These are phyloP conservation scores for Uloborus plumipes DNA, from an alignment of 2,888 invertebrate genomes.

Conservation along the genomic window DNA sequence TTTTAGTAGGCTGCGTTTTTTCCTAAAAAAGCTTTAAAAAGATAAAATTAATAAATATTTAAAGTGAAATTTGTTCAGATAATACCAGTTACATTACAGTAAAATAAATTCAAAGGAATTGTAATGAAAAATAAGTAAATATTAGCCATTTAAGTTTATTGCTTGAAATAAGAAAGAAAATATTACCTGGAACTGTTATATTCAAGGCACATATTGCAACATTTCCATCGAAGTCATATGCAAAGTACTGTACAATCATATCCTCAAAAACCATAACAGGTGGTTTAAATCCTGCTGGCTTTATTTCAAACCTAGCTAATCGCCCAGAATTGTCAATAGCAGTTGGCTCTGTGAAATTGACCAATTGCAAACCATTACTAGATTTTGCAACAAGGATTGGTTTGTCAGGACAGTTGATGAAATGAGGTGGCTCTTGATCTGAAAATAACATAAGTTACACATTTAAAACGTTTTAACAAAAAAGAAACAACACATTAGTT, in stretches of 20 bases:
- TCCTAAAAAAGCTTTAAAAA: too few species aligned
- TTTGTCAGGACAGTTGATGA: conserved; percentile 95
- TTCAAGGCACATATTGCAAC: conserved; percentile 97
- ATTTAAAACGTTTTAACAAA: background rate
- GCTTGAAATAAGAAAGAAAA: too few species aligned
- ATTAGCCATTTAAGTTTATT: too few species aligned
- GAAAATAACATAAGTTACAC: conserved; percentile 68
- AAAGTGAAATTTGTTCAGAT: too few species aligned
- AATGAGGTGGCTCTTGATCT: conserved; percentile 95
- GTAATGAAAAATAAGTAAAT: too few species aligned
- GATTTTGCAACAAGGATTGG: conserved; percentile 91
- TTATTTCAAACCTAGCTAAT: conserved; percentile 91
- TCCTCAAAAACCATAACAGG: conserved; percentile 90
- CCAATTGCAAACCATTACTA: conserved; percentile 85
- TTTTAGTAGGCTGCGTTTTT: too few species aligned
- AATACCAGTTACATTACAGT: too few species aligned
- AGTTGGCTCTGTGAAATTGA: conserved; percentile 93
- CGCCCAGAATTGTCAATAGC: conserved; percentile 95
- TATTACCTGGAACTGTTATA: conserved; percentile 84
- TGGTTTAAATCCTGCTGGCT: conserved; percentile 90
- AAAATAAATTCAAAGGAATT: too few species aligned
- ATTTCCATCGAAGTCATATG: conserved; percentile 97
- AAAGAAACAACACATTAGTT: too few species aligned
- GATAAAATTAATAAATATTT: too few species aligned
- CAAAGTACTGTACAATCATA: conserved; percentile 93